Percentiles rank a stretch among this genome's conserved stretches.
These are phyloP conservation scores for Dicaeum eximium DNA, from an alignment of 2,113 vertebrate genomes.

Conservation along the genomic window DNA sequence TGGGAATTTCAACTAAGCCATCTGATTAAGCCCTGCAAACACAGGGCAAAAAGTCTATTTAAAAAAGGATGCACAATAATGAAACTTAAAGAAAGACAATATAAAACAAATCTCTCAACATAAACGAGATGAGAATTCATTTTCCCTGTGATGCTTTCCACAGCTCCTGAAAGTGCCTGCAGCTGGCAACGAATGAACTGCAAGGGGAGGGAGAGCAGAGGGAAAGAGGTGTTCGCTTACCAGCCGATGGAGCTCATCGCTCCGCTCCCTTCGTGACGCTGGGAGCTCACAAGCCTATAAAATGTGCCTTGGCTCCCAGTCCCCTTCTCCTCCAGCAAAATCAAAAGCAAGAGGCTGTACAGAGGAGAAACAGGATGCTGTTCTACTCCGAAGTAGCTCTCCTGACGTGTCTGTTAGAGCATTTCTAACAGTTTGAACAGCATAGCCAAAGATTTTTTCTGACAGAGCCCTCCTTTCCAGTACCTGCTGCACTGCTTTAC, in stretches of 20 bases:
- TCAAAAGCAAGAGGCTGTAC: background rate
- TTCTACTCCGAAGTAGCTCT: background rate
- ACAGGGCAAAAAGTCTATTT: background rate
- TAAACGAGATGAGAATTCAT: background rate
- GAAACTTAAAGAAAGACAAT: background rate
- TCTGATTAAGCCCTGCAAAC: conserved; percentile 19
- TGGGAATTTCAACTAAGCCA: background rate
- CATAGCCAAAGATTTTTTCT: background rate
- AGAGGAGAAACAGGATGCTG: background rate
- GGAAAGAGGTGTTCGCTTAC: conserved; percentile 6
- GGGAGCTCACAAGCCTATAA: conserved; percentile 42
- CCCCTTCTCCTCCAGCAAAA: background rate
- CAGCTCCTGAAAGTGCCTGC: conserved; percentile 16
- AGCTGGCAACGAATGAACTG: conserved; percentile 13
- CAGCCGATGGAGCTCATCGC: background rate
- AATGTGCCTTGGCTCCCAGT: background rate
- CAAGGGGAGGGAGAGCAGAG: conserved; percentile 1
- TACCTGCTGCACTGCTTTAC: background rate
- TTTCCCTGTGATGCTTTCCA: background rate
- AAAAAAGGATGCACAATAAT: background rate
- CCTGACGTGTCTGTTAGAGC: background rate
- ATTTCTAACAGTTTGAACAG: background rate
- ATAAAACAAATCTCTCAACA: background rate
- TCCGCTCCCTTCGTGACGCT: conserved; percentile 24
- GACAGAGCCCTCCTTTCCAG: background rate